Evolutionary conservation across 2,113 vertebrate genomes (phyloP).

Genomic region (Protomyctophum bolini): DNA sequence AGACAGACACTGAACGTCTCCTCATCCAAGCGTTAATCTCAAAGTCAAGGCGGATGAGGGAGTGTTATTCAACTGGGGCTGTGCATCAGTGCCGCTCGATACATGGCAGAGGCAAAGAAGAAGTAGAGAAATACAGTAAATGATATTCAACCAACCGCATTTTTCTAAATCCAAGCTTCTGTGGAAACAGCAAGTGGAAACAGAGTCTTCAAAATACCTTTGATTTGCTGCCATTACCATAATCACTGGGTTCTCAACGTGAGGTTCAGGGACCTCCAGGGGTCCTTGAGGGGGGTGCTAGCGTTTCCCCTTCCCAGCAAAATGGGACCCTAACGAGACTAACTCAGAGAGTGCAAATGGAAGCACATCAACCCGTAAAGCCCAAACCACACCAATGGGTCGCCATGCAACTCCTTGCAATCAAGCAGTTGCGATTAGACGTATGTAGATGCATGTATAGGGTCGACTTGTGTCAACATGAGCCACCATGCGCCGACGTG

Average conservation of each 20-base stretch:
- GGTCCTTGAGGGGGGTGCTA: too few species aligned
- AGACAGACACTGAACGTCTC: constrained; percentile 32
- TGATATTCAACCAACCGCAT: constrained; percentile 35
- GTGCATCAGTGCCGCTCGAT: constrained; percentile 36
- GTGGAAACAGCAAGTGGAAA: constrained; percentile 18
- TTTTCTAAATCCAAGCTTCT: constrained; percentile 51
- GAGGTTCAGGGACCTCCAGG: background rate
- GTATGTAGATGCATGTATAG: too few species aligned
- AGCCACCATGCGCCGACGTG: too few species aligned
- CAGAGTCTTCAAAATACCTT: constrained; percentile 38
- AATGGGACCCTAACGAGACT: too few species aligned
- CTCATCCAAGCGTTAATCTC: constrained; percentile 32
- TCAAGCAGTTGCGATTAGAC: too few species aligned
- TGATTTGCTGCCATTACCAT: constrained; percentile 37
- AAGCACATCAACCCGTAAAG: too few species aligned
- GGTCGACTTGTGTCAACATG: too few species aligned
- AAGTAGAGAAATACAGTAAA: constrained; percentile 28
- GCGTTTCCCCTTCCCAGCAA: too few species aligned
- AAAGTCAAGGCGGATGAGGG: constrained; percentile 26
- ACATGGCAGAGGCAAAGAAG: constrained; percentile 18
- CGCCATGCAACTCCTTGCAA: too few species aligned
- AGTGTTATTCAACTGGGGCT: constrained; percentile 36
- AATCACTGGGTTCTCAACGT: too few species aligned
- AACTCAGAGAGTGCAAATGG: too few species aligned
- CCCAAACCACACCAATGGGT: too few species aligned